Evolutionary conservation across 37 sponge, comb jelly and placozoan genomes (phyloP).

Genomic region (Beroe forskalii): DNA sequence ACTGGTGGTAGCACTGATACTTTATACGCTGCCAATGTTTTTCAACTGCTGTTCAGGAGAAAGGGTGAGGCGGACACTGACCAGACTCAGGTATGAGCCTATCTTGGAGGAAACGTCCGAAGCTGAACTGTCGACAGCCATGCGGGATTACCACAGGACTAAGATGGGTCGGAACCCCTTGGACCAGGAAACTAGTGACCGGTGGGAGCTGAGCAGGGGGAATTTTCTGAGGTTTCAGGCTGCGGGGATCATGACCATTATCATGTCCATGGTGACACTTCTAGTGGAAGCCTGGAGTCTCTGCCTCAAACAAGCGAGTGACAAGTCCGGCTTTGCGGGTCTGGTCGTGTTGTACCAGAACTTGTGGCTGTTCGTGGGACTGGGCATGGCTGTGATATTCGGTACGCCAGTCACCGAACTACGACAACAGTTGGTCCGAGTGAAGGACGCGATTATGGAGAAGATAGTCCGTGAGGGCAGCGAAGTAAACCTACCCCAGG

Average conservation of each 20-base stretch:
- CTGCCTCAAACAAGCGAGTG: background rate
- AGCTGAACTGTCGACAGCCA: background rate
- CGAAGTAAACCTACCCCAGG: background rate
- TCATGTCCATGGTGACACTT: slow-evolving; percentile 32
- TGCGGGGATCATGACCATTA: background rate
- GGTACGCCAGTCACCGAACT: slow-evolving; percentile 15
- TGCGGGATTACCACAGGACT: slow-evolving; percentile 41
- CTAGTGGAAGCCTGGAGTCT: slow-evolving; percentile 32
- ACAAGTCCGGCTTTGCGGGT: slow-evolving; percentile 19
- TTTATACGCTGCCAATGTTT: slow-evolving; percentile 1
- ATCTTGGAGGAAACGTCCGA: background rate
- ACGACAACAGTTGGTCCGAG: background rate
- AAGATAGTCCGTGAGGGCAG: background rate
- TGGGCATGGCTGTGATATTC: slow-evolving; percentile 26
- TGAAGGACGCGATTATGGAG: slow-evolving; percentile 1
- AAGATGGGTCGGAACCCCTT: slow-evolving; percentile 8
- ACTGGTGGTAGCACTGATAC: background rate
- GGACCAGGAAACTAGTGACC: background rate
- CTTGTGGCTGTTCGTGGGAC: slow-evolving; percentile 30
- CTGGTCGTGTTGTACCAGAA: slow-evolving; percentile 15
- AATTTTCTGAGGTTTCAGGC: background rate
- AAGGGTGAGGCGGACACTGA: background rate
- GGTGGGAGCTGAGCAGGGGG: background rate
- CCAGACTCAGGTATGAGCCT: background rate
- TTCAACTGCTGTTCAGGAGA: background rate